Base-by-base conservation (phyloP, 2,888 invertebrate genomes). In the Andrena camellia region DNA sequence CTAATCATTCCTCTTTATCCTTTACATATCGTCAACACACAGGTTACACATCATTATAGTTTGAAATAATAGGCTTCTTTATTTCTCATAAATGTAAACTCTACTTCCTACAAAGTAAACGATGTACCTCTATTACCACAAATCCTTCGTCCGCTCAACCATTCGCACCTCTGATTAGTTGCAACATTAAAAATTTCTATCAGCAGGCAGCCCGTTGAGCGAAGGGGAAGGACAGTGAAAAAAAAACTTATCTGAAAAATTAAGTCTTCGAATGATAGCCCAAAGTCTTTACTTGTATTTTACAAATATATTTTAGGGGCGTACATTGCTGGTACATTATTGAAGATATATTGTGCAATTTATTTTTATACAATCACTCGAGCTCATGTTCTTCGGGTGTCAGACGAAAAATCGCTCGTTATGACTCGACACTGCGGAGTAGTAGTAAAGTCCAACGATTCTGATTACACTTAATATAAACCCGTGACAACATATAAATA, bases 1-100 rank as follows among this genome's bases (percentile, higher is more conserved):
- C 63, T 71, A 79, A 78, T 82, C 76, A 81, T 73, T 63, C 57
- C 59, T 29, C 63, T 71, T 62, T 59, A 66, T 62, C 57, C 31
- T 87, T 87, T 79, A 80, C 68, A 84, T 62, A 63, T 81, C 66
- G 63, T 83, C 76, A 92, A 89, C 90, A 91, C 89, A 90, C 90
- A 86, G 90, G 90, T 91, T 92, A 93, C 90, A 91, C 90, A 90
- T 87, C 86, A 86, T 87, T 88, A 87, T 90, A 90, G 85, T 57
- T 87, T 91, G 86, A 92, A 91, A 92, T 91, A 90, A 92, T 92
- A 90, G 90, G 88, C 90, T 88, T 90, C 73, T 89, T 89, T 88
- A 88, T 89, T 90, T 87, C 85, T 81, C 79, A 86, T 88, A 86
- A 78, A 86, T 82, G 72, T 90, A 87, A 88, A 78, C 88, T 90